Conservation (phyloP, 2,113 vertebrate species). For the Entelurus aequoreus region DNA sequence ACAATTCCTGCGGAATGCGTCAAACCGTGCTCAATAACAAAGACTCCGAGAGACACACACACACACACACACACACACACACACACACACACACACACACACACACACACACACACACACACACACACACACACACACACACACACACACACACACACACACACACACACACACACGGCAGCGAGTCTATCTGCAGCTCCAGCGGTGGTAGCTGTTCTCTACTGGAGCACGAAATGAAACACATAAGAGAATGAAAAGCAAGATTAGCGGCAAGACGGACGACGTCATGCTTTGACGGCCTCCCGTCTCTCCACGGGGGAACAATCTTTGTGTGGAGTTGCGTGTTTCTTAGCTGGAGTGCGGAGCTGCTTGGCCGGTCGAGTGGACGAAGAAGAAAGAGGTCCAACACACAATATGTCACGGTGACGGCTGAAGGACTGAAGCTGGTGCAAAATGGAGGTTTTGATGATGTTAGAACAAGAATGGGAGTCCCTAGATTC, state of each 20-base stretch:
- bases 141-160: background rate
- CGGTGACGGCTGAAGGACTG: background rate
- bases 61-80: too few species aligned
- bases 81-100: too few species aligned
- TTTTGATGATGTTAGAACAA: too few species aligned
- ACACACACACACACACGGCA: background rate
- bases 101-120: too few species aligned
- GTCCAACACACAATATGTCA: background rate
- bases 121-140: too few species aligned
- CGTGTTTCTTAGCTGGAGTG: background rate
- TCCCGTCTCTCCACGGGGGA: background rate
- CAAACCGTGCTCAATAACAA: constrained; percentile 19
- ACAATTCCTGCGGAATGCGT: constrained; percentile 5
- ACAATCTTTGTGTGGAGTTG: background rate
- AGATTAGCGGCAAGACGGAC: constrained; percentile 14
- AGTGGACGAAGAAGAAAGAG: too few species aligned
- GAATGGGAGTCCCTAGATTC: too few species aligned
- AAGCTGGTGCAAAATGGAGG: too few species aligned
- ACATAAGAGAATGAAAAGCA: constrained; percentile 19
- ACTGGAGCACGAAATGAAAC: constrained; percentile 22
- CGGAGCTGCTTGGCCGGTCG: background rate
- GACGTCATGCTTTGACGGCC: background rate
- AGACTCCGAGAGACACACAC: background rate
- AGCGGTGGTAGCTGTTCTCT: constrained; percentile 14
- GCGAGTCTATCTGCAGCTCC: constrained; percentile 14